A percentile compares a stretch with the other conserved stretches of the same genome.
phyloP scores from a whole-genome alignment of 2,888 invertebrate genomes.

The Harpalus rufipes region DNA sequence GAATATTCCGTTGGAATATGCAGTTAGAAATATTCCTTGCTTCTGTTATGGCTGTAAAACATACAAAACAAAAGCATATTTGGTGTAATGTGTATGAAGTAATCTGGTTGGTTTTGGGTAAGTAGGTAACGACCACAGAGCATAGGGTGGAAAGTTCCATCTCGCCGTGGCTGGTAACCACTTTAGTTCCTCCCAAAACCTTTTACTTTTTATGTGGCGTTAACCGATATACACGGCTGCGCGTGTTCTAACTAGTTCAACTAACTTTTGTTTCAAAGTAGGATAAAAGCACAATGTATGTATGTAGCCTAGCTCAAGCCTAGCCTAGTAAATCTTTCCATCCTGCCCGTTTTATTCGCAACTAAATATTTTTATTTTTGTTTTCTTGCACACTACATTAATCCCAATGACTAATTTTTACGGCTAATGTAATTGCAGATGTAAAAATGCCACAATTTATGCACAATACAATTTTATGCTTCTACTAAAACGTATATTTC shows the following conservation, averaged over 20 bases:
- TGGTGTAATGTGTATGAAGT: constrained; percentile 1
- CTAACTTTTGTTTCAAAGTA: constrained; percentile 59
- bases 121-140: constrained; percentile 49
- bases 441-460: neutral
- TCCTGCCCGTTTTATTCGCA: neutral
- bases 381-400: constrained; percentile 29
- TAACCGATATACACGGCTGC: constrained; percentile 61
- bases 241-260: constrained; percentile 58
- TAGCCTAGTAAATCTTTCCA: constrained; percentile 7
- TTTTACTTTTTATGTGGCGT: constrained; percentile 67
- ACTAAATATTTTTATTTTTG: constrained; percentile 37
- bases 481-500: neutral
- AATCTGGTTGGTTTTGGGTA: constrained; percentile 30
- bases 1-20: no score
- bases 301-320: constrained; percentile 19
- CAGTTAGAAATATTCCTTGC: neutral
- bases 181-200: constrained; percentile 64
- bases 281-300: constrained; percentile 56
- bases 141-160: constrained; percentile 24
- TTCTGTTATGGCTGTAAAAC: neutral
- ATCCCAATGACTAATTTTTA: constrained; percentile 45
- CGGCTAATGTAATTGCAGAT: constrained; percentile 37
- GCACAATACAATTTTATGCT: constrained; percentile 6
- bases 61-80: neutral
- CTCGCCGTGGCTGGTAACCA: constrained; percentile 53